These are phyloP conservation scores for Labia minor DNA, from an alignment of 2,888 invertebrate genomes.

Conservation along the genomic window DNA sequence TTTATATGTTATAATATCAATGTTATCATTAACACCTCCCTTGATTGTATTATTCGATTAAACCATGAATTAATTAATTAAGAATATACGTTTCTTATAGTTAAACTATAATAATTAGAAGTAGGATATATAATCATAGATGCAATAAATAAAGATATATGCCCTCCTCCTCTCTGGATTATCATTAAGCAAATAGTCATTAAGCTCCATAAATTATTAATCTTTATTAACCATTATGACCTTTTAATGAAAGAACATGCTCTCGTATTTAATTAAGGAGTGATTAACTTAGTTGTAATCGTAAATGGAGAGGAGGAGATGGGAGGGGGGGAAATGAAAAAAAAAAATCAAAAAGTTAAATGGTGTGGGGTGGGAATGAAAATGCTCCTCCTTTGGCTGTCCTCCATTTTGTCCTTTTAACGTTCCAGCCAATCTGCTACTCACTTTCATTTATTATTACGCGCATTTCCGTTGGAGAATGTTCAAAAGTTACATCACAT, in stretches of 20 bases:
- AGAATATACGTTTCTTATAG: no score
- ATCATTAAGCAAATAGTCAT: background rate
- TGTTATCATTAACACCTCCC: no score
- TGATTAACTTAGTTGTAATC: background rate
- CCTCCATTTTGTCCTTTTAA: background rate
- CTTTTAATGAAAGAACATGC: slow-evolving; percentile 1
- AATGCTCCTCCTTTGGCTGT: background rate
- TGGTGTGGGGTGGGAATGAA: background rate
- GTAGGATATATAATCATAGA: no score
- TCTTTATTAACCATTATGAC: slow-evolving; percentile 1
- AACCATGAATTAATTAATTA: no score
- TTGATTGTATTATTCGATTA: no score
- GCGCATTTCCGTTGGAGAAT: background rate
- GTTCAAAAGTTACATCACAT: slow-evolving; percentile 3
- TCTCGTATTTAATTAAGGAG: background rate
- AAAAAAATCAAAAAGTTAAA: background rate
- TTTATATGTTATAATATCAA: no score
- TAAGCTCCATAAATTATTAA: background rate
- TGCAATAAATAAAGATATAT: no score
- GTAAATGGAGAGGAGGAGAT: background rate
- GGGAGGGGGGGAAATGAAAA: no score
- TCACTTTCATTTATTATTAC: slow-evolving; percentile 1
- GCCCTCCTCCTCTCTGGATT: background rate
- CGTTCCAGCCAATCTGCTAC: background rate
- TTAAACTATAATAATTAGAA: no score